Percentiles rank a stretch among this genome's conserved stretches.
These are phyloP conservation scores for Lipophrys pholis DNA, from an alignment of 2,113 vertebrate genomes.

Conservation along the genomic window DNA sequence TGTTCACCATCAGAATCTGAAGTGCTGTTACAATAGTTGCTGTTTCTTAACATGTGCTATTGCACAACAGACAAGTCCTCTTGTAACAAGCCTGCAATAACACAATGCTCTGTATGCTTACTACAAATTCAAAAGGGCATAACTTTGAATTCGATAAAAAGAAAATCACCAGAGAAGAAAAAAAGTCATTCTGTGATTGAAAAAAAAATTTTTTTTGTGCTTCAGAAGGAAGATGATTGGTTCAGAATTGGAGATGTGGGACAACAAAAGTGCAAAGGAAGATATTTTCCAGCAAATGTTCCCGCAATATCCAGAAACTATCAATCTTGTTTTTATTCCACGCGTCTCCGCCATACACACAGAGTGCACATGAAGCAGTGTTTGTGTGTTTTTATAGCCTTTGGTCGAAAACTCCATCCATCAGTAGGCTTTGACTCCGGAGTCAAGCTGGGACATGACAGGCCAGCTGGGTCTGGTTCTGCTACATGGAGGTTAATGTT, in stretches of 20 bases:
- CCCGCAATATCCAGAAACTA: background rate
- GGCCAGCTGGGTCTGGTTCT: constrained; percentile 20
- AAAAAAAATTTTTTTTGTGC: no score
- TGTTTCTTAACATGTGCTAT: constrained; percentile 10
- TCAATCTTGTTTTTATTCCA: background rate
- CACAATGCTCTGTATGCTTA: no score
- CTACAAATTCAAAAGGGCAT: no score
- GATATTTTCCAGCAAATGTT: constrained; percentile 5
- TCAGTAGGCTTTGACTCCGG: constrained; percentile 26
- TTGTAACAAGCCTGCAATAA: no score
- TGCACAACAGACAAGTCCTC: no score
- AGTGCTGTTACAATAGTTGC: no score
- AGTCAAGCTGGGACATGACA: constrained; percentile 27
- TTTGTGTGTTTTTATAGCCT: no score
- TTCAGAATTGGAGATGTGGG: constrained; percentile 8
- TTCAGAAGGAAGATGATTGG: constrained; percentile 38
- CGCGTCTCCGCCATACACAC: background rate
- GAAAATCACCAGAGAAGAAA: no score
- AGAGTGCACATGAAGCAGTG: background rate
- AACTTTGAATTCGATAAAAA: no score
- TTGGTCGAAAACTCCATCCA: constrained; percentile 20
- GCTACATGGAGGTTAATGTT: constrained; percentile 54
- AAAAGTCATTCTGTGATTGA: no score
- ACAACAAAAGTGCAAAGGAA: background rate
- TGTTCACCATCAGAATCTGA: no score